phyloP scores from a whole-genome alignment of 2,113 vertebrate genomes.

The Rhipidura dahli region DNA sequence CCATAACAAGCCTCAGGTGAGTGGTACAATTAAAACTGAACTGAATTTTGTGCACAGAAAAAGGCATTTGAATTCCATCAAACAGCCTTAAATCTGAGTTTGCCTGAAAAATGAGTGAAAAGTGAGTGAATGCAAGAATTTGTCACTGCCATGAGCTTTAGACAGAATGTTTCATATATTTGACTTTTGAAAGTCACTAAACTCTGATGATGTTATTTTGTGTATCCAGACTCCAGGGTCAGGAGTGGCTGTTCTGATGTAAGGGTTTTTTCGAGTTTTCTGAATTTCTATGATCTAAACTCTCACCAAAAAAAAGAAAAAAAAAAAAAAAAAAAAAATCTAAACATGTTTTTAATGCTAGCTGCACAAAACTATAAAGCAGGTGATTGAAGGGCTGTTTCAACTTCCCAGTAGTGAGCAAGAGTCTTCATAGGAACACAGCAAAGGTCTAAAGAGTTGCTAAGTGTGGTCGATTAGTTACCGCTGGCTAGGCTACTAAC shows the following conservation, averaged over 20 bases:
- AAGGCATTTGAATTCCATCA: background rate
- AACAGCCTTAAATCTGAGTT: background rate
- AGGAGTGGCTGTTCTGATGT: fast-evolving
- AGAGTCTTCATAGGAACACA: background rate
- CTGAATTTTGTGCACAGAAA: background rate
- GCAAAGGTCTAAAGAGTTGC: background rate
- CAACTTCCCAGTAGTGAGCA: background rate
- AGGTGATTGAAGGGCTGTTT: background rate
- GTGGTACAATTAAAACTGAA: background rate
- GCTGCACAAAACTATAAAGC: background rate
- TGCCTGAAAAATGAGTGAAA: background rate
- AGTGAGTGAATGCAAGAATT: background rate
- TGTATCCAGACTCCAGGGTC: background rate
- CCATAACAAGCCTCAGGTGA: background rate
- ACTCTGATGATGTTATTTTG: background rate
- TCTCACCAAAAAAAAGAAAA: background rate
- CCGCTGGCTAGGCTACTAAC: background rate
- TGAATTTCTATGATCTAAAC: background rate
- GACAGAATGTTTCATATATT: background rate
- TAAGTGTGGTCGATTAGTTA: background rate
- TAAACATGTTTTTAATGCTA: background rate
- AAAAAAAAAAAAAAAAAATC: no score
- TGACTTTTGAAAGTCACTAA: background rate
- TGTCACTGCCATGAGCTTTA: background rate
- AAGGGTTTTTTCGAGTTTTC: background rate